A percentile compares a stretch with the other conserved stretches of the same genome.
Evolutionary conservation across 1,140 invertebrate species (phyloP).

Genomic region (Macrotrachela quadricornifera): DNA sequence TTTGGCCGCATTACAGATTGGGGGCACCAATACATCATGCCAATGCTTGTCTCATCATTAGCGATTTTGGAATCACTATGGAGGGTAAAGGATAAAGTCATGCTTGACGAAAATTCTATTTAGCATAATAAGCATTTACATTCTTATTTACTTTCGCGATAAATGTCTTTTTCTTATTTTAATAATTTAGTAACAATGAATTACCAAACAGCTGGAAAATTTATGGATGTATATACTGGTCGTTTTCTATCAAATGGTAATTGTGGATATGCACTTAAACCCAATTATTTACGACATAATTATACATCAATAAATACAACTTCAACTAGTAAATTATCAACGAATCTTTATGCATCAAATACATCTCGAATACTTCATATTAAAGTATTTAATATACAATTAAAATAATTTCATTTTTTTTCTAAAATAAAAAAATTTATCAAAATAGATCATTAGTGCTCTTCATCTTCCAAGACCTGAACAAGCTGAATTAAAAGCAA

Average conservation of each 20-base stretch:
- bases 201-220: conserved; percentile 37
- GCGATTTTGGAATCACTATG: no score
- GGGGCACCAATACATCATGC: no score
- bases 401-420: background rate
- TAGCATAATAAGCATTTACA: background rate
- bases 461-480: conserved; percentile 41
- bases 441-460: conserved; percentile 38
- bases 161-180: background rate
- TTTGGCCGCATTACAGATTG: no score
- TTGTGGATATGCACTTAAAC: conserved; percentile 46
- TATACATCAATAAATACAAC: conserved; percentile 29
- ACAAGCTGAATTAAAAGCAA: conserved; percentile 39
- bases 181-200: conserved; percentile 34
- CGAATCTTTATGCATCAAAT: no score
- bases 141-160: no score
- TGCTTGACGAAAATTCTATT: no score
- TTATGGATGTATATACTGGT: conserved; percentile 38
- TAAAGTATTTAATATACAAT: conserved; percentile 24
- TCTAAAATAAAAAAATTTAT: background rate
- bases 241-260: conserved; percentile 41
- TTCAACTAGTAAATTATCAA: conserved; percentile 15
- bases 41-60: no score
- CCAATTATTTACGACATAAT: conserved; percentile 34
- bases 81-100: no score
- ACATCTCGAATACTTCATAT: conserved; percentile 37